These are phyloP conservation scores for Aphidius ervi DNA, from an alignment of 1,140 invertebrate genomes.

Conservation along the genomic window DNA sequence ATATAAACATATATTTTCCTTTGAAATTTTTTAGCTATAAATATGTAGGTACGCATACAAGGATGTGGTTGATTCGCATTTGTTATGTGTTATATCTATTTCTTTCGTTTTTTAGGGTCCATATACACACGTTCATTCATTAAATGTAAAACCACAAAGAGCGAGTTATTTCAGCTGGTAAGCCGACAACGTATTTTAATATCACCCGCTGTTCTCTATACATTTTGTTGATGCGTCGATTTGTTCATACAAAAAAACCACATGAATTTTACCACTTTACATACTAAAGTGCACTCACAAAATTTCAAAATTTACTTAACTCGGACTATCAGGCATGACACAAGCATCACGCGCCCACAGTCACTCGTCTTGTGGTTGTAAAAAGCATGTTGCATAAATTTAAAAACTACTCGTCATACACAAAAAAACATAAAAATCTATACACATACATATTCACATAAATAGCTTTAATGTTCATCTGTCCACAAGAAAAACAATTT, in stretches of 20 bases:
- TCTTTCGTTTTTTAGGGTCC: constrained; percentile 6
- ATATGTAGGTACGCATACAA: neutral
- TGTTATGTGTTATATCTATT: constrained; percentile 3
- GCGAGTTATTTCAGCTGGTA: constrained; percentile 18
- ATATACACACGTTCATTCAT: constrained; percentile 5
- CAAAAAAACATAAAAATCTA: constrained; percentile 15
- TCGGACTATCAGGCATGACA: constrained; percentile 19
- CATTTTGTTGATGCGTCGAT: neutral
- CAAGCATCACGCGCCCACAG: constrained; percentile 14
- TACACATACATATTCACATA: no score
- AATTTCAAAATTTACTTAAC: constrained; percentile 25
- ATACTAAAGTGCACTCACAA: constrained; percentile 24
- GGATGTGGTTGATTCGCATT: constrained; percentile 15
- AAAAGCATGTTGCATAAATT: constrained; percentile 21
- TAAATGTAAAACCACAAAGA: constrained; percentile 18
- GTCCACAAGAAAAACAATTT: neutral
- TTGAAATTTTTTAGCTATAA: neutral
- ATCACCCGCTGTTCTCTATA: neutral
- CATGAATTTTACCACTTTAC: constrained; percentile 17
- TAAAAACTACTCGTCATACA: constrained; percentile 20
- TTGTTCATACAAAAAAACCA: constrained; percentile 2
- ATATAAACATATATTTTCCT: constrained; percentile 18
- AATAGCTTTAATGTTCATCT: neutral
- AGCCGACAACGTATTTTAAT: constrained; percentile 9
- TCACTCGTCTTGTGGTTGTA: constrained; percentile 8